phyloP scores from a whole-genome alignment of 2,113 vertebrate species.

The Alces alces region DNA sequence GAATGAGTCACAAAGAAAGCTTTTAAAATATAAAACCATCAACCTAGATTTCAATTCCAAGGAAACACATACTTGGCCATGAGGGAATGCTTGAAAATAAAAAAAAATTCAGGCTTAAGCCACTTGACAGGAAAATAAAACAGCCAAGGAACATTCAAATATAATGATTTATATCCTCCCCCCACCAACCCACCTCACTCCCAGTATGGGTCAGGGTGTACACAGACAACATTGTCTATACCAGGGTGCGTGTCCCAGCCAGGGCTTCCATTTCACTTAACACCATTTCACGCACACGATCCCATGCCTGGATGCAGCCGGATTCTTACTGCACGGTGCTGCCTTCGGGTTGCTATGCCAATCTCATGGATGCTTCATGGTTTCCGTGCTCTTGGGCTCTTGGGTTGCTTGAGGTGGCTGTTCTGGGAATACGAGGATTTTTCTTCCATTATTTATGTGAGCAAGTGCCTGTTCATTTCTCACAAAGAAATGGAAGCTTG shows the following conservation, averaged over 20 bases:
- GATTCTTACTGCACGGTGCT: neutral
- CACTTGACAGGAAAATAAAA: conserved; percentile 75
- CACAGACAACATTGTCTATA: neutral
- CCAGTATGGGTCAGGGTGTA: neutral
- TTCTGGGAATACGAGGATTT: conserved; percentile 18
- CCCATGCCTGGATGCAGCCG: neutral
- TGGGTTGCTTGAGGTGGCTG: neutral
- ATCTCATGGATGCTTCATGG: neutral
- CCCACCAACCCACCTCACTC: neutral
- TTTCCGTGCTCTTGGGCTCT: neutral
- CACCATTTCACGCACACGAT: no score
- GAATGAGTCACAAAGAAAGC: conserved; percentile 74
- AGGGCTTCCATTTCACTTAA: neutral
- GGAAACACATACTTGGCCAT: conserved; percentile 75
- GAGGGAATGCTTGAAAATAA: conserved; percentile 57
- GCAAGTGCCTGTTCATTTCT: conserved; percentile 55
- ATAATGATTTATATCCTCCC: conserved; percentile 51
- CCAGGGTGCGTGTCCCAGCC: neutral
- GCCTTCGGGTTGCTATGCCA: neutral
- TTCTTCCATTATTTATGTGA: conserved; percentile 64
- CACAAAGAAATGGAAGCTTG: conserved; percentile 71
- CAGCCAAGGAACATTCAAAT: conserved; percentile 52
- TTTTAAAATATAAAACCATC: conserved; percentile 74
- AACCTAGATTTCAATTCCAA: conserved; percentile 73
- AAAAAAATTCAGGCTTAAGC: conserved; percentile 52